These are phyloP conservation scores for Phymatocera aterrima DNA, from an alignment of 2,888 invertebrate species.

Conservation along the genomic window DNA sequence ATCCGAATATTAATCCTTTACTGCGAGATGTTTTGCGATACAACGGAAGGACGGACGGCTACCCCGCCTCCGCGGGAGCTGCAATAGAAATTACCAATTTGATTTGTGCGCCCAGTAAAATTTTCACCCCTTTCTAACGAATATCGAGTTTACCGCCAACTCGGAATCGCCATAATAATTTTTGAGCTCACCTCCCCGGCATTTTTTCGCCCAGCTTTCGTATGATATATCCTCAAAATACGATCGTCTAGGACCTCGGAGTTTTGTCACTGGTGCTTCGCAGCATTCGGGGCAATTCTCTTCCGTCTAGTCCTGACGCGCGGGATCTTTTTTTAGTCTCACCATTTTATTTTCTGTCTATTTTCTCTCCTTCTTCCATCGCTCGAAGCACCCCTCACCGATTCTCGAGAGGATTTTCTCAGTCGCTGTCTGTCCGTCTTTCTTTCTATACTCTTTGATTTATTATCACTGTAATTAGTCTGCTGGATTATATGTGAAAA, in stretches of 20 bases:
- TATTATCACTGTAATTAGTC: conserved; percentile 67
- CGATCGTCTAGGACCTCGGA: conserved; percentile 12
- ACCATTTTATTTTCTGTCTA: conserved; percentile 34
- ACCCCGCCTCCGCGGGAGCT: conserved; percentile 18
- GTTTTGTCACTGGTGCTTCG: conserved; percentile 50
- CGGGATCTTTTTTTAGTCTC: conserved; percentile 52
- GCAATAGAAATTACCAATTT: conserved; percentile 4
- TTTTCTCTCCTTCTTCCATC: conserved; percentile 46
- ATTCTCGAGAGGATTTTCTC: conserved; percentile 53
- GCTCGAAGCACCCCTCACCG: conserved; percentile 48
- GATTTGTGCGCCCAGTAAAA: conserved; percentile 8
- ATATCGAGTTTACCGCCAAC: not conserved
- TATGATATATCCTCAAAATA: conserved; percentile 2
- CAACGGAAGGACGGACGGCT: too few species aligned
- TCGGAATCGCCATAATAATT: not conserved
- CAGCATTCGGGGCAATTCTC: conserved; percentile 57
- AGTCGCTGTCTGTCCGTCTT: conserved; percentile 47
- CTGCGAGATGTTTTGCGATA: conserved; percentile 47
- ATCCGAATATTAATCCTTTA: conserved; percentile 72
- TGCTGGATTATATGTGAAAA: conserved; percentile 61
- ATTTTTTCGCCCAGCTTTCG: not conserved
- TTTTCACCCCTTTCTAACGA: not conserved
- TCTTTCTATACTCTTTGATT: conserved; percentile 63
- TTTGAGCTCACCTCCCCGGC: not conserved
- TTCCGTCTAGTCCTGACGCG: conserved; percentile 57